Evolutionary conservation across 2,797 vertebrate genomes (phyloP), one percentile per base, ranked within the genome.

Genomic region (Sebastolobus altivelis): DNA sequence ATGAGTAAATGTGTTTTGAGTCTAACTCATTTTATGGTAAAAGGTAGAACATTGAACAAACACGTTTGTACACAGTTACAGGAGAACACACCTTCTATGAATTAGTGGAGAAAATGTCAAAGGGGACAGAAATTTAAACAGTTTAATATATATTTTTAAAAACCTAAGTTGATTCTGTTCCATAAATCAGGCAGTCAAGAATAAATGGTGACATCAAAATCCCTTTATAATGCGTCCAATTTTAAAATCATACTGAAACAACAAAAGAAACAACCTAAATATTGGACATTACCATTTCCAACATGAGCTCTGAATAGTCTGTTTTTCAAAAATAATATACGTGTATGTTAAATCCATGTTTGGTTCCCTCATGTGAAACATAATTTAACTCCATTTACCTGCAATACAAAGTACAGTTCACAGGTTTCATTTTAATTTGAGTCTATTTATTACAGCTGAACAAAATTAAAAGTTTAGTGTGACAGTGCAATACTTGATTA

Each of bases 401-500:
- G 20, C 4, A 62, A 5, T 2, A 49, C 2, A 49, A 54, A 68
- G 3, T 38, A 31, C 13, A 70, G 49, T 5, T 55, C 0, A 56
- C 8, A 46, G 1, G 8, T 46, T 46, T 68, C 1, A 56, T 29
- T 74, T 56, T 7, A 38, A 7, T 25, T 14, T 54, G 27, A 1
- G 1, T 56, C 22, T 12, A 38, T 70, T 38, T 38, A 20, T 29
- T 62, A 33, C 5, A 60, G 18, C 20, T 20, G 7, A 68, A 27
- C 25, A 2, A 52, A 31, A 7, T 16, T 2, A 9, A 49, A 14
- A 4, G 31, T 58, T 73, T 58, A 14, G 3, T 4, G 5, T 29
- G 22, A 29, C 1, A 0, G 4, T 52, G 31, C 5, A 58, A 31
- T 40, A 3, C 1, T 38, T 13, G 4, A 20, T 29, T 18, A 0